Percentiles rank a stretch among this genome's conserved stretches.
These are phyloP conservation scores for Pristionchus entomophagus DNA, from an alignment of 2,888 invertebrate species.

Conservation along the genomic window DNA sequence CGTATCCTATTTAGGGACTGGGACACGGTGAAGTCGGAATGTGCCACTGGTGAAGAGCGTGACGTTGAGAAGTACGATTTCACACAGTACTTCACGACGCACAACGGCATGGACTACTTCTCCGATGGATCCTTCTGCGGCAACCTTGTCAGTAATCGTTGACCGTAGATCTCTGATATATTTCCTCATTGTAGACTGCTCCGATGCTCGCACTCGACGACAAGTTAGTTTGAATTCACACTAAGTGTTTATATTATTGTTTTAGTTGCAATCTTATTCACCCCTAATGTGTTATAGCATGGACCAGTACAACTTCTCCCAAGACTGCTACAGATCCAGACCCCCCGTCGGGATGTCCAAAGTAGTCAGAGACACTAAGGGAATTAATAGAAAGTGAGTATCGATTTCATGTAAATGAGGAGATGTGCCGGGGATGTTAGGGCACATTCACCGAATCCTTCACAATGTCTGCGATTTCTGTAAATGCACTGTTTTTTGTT, in stretches of 20 bases:
- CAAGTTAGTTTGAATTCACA: conserved; percentile 44
- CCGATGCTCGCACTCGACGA: conserved; percentile 50
- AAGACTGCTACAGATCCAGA: conserved; percentile 66
- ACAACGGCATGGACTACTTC: conserved; percentile 56
- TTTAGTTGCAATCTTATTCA: neutral
- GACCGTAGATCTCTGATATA: neutral
- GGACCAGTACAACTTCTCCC: conserved; percentile 70
- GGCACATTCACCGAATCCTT: too few relatives aligned
- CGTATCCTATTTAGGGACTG: conserved; percentile 56
- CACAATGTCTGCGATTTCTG: too few relatives aligned
- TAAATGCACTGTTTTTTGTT: too few relatives aligned
- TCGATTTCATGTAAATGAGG: too few relatives aligned
- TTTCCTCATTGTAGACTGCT: conserved; percentile 46
- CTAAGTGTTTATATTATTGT: too few relatives aligned
- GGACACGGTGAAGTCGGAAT: conserved; percentile 56
- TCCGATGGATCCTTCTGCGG: conserved; percentile 59
- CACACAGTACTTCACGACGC: conserved; percentile 46
- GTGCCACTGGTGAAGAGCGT: conserved; percentile 47
- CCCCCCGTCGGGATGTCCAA: conserved; percentile 31
- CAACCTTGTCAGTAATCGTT: conserved; percentile 49
- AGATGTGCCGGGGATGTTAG: too few relatives aligned
- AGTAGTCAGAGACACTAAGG: neutral
- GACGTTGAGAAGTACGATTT: conserved; percentile 68
- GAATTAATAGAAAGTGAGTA: conserved; percentile 6
- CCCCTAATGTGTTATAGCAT: conserved; percentile 49